A percentile compares a stretch with the other conserved stretches of the same genome.
phyloP scores from a whole-genome alignment of 2,113 vertebrate genomes.

The Malurus alboscapulatus region DNA sequence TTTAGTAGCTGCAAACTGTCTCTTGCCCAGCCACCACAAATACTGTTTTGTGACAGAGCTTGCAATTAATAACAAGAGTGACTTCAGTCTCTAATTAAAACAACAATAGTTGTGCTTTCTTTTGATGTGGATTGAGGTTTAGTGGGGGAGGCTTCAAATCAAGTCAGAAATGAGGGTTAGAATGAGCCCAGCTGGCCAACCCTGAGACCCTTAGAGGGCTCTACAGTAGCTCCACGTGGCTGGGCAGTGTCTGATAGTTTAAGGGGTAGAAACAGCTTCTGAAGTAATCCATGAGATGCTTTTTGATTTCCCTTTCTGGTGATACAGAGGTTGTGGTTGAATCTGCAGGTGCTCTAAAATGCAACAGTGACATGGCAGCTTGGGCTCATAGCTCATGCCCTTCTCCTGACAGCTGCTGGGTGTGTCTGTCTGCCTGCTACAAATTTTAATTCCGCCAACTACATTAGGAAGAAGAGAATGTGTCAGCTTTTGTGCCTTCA shows the following conservation, averaged over 20 bases:
- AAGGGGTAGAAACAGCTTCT: neutral
- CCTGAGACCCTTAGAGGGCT: neutral
- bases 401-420: neutral
- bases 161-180: neutral
- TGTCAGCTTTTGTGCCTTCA: neutral
- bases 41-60: neutral
- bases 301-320: neutral
- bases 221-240: neutral
- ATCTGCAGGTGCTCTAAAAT: neutral
- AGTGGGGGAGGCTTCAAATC: neutral
- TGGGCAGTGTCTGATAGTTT: neutral
- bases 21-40: neutral
- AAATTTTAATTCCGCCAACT: neutral
- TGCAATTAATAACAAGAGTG: neutral
- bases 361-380: neutral
- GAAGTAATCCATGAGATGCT: neutral
- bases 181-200: neutral
- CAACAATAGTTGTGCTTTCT: neutral
- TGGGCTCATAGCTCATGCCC: neutral
- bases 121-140: neutral
- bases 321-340: neutral
- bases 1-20: neutral
- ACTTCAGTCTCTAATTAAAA: neutral
- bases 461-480: neutral
- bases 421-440: neutral